phyloP scores from a whole-genome alignment of 2,888 invertebrate genomes.

The Phytoseiulus persimilis region DNA sequence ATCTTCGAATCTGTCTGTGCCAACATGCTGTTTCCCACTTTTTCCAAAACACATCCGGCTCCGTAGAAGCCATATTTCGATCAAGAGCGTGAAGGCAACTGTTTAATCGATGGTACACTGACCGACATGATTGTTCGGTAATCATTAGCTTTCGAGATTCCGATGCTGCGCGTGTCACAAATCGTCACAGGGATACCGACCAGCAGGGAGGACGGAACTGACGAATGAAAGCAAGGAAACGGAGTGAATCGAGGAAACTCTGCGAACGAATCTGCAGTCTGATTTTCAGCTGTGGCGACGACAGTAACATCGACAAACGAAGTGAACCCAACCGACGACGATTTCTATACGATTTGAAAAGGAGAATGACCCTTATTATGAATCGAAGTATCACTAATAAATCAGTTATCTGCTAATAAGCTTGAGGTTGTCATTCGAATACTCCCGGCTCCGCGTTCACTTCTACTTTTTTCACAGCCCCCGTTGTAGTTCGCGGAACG shows the following conservation, averaged over 20 bases:
- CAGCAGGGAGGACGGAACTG: neutral
- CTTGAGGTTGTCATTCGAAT: no score
- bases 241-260: constrained; percentile 7
- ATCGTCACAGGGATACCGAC: neutral
- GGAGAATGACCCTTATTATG: neutral
- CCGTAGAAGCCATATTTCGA: neutral
- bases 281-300: neutral
- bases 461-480: neutral
- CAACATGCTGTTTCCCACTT: neutral
- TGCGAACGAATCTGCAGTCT: neutral
- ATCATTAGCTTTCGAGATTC: neutral
- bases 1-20: neutral
- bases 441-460: neutral
- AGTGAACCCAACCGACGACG: neutral
- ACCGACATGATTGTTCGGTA: neutral
- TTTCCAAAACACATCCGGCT: neutral
- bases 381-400: constrained; percentile 38
- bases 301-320: neutral
- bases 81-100: neutral
- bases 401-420: constrained; percentile 38
- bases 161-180: neutral
- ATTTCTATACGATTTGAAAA: constrained; percentile 23
- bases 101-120: neutral
- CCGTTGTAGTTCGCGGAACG: no score
- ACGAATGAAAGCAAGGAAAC: neutral